Evolutionary conservation across 2,113 vertebrate species (phyloP).

Genomic region (Antigone vipio): DNA sequence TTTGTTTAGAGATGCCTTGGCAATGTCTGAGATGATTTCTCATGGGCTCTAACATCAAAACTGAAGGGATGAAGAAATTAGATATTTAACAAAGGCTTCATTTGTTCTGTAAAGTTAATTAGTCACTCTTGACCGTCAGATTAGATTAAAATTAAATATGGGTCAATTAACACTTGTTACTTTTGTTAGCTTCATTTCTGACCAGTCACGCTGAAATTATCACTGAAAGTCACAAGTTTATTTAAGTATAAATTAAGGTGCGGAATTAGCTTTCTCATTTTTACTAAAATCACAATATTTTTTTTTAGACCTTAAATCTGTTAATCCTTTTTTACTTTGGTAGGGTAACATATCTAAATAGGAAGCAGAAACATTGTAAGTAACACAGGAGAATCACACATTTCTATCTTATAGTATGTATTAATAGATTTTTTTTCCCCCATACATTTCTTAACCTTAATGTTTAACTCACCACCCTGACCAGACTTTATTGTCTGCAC

Average conservation of each 20-base stretch:
- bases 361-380: background rate
- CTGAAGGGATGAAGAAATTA: constrained; percentile 10
- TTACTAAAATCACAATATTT: background rate
- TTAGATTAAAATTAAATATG: constrained; percentile 63
- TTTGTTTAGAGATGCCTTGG: constrained; percentile 38
- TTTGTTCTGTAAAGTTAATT: constrained; percentile 57
- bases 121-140: constrained; percentile 44
- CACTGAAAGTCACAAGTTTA: background rate
- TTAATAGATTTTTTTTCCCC: background rate
- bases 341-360: background rate
- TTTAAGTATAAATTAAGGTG: background rate
- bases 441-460: background rate
- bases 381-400: background rate
- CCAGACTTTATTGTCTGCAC: background rate
- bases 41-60: constrained; percentile 21
- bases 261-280: background rate
- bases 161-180: constrained; percentile 54
- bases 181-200: constrained; percentile 42
- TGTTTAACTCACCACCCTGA: background rate
- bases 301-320: background rate
- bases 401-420: background rate
- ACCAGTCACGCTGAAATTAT: constrained; percentile 8
- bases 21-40: constrained; percentile 38
- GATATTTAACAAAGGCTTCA: constrained; percentile 55
- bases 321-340: background rate